phyloP scores from a whole-genome alignment of 2,113 vertebrate species.

The Sander lucioperca region DNA sequence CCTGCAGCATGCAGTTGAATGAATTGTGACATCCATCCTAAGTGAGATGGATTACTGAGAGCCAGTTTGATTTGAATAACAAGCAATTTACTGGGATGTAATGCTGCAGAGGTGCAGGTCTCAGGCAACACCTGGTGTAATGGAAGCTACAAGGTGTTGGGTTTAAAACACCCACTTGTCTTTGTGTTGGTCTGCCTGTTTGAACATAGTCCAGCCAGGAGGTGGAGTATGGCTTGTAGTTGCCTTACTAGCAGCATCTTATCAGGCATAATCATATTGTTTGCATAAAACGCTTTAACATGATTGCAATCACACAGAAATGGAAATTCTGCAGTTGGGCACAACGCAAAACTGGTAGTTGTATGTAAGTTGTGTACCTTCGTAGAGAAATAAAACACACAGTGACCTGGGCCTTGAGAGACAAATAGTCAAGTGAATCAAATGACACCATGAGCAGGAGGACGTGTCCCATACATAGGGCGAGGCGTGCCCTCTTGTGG shows the following conservation, averaged over 20 bases:
- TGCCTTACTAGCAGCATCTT: not conserved
- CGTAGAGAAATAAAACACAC: not conserved
- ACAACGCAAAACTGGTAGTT: not conserved
- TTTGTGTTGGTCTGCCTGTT: not conserved
- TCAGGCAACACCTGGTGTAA: not conserved
- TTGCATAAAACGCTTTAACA: not conserved
- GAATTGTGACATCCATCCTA: constrained; percentile 65
- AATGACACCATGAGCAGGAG: too few relatives aligned
- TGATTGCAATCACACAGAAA: not conserved
- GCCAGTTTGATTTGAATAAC: constrained; percentile 68
- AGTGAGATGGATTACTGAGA: constrained; percentile 74
- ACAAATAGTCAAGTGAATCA: not conserved
- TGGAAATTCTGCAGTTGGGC: too few relatives aligned
- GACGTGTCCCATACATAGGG: not conserved
- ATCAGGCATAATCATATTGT: not conserved
- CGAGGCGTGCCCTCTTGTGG: constrained; percentile 67
- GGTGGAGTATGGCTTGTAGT: not conserved
- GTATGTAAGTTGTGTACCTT: not conserved
- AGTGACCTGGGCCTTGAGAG: not conserved
- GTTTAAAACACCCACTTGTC: constrained; percentile 2
- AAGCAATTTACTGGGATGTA: constrained; percentile 42
- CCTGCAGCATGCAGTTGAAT: constrained; percentile 33
- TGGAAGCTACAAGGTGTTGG: constrained; percentile 29
- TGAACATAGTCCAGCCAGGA: not conserved
- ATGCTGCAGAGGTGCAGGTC: constrained; percentile 37